Percentiles rank a stretch among this genome's conserved stretches.
Evolutionary conservation across 2,888 invertebrate species (phyloP).

Genomic region (Dichetophora obliterata): DNA sequence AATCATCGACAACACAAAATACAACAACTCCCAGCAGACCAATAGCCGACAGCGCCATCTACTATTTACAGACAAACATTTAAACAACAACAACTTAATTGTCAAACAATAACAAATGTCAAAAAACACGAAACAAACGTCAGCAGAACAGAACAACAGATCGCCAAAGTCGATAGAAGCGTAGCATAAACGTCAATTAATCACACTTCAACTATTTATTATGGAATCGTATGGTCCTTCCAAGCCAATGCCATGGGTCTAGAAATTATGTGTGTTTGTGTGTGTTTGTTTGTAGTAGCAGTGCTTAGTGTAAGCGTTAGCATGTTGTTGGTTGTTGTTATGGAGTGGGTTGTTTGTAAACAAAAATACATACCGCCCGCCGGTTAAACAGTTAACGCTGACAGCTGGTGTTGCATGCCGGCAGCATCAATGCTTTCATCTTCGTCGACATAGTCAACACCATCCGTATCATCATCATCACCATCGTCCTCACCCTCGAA

Average conservation of each 20-base stretch:
- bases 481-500: conserved; percentile 41
- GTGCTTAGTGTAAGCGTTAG: background rate
- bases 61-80: conserved; percentile 11
- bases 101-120: conserved; percentile 29
- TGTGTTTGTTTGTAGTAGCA: background rate
- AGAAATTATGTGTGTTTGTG: background rate
- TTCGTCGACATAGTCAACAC: background rate
- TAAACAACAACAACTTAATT: background rate
- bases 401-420: conserved; percentile 14
- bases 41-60: conserved; percentile 10
- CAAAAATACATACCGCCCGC: background rate
- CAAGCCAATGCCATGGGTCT: background rate
- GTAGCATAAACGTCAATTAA: conserved; percentile 16
- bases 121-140: conserved; percentile 2
- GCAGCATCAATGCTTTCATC: conserved; percentile 10
- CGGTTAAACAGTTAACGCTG: conserved; percentile 7
- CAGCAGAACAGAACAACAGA: background rate
- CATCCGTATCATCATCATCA: conserved; percentile 17
- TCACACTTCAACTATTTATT: conserved; percentile 27
- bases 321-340: too few species aligned
- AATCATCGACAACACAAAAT: background rate
- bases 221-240: conserved; percentile 1
- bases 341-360: background rate
- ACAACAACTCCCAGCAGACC: conserved; percentile 19
- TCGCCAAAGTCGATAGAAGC: conserved; percentile 10